A percentile compares a stretch with the other conserved stretches of the same genome.
These are phyloP conservation scores for Rhagoletis pomonella DNA, from an alignment of 1,140 invertebrate genomes.

Conservation along the genomic window DNA sequence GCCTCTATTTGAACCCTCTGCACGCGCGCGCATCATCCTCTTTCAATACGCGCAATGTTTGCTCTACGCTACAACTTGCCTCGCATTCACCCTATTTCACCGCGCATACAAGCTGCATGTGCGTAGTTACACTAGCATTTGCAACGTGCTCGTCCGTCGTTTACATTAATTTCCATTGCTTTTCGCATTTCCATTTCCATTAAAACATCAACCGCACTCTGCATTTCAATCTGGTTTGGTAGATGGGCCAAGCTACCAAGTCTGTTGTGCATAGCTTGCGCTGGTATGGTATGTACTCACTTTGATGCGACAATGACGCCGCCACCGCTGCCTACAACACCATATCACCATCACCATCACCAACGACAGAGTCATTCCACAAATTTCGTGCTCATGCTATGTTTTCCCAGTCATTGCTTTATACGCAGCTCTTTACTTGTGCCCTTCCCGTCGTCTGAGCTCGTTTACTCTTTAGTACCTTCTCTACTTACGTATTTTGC, in stretches of 20 bases:
- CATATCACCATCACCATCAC: neutral
- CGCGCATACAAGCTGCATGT: neutral
- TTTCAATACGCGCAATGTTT: neutral
- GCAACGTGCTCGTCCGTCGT: neutral
- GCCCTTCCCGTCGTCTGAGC: neutral
- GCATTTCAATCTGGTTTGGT: slow-evolving; percentile 26
- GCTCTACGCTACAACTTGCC: neutral
- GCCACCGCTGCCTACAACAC: neutral
- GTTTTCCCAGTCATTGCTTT: neutral
- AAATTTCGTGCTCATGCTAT: neutral
- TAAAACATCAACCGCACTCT: slow-evolving; percentile 24
- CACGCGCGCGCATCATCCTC: neutral
- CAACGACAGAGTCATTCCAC: neutral
- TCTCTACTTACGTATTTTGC: neutral
- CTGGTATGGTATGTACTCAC: neutral
- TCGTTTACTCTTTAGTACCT: neutral
- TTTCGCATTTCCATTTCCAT: slow-evolving; percentile 16
- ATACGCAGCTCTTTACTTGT: neutral
- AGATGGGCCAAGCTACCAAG: neutral
- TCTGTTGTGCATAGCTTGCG: neutral
- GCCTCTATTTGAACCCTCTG: neutral
- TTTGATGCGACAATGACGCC: neutral
- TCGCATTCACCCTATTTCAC: slow-evolving; percentile 1
- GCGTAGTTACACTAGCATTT: neutral
- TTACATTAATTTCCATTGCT: slow-evolving; percentile 41